Percentiles rank a stretch among this genome's conserved stretches.
Evolutionary conservation across 2,888 invertebrate genomes (phyloP).

Genomic region (Lagria hirta): DNA sequence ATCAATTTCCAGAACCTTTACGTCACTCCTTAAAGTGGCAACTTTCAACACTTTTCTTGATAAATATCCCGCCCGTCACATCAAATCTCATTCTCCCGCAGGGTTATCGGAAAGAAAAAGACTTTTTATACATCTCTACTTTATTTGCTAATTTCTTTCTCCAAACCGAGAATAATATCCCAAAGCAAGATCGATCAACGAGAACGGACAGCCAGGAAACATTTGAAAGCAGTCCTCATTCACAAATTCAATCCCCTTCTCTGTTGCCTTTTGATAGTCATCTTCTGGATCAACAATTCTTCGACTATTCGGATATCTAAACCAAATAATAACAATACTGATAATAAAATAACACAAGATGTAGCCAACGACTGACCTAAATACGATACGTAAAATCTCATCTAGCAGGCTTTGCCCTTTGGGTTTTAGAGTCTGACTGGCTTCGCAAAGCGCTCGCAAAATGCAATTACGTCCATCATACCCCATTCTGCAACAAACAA

Average conservation of each 20-base stretch:
- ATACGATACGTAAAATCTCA: conserved; percentile 69
- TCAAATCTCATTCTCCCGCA: too few relatives aligned
- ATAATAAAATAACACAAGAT: conserved; percentile 8
- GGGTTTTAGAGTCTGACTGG: conserved; percentile 63
- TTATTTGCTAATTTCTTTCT: too few relatives aligned
- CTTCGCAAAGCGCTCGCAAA: conserved; percentile 70
- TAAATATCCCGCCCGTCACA: too few relatives aligned
- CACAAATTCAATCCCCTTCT: conserved; percentile 50
- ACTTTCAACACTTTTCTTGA: too few relatives aligned
- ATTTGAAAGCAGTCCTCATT: conserved; percentile 56
- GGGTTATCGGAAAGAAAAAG: too few relatives aligned
- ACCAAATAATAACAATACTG: conserved; percentile 2
- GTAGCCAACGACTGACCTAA: conserved; percentile 58
- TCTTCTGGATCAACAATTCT: conserved; percentile 37
- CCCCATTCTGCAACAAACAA: conserved; percentile 63
- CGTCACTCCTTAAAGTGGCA: too few relatives aligned
- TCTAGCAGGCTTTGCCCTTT: conserved; percentile 63
- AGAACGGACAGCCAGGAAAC: conserved; percentile 66
- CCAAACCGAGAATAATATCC: conserved; percentile 52
- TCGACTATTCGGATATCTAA: too few relatives aligned
- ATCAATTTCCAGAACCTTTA: too few relatives aligned
- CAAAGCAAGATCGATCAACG: conserved; percentile 70
- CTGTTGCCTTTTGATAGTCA: conserved; percentile 64
- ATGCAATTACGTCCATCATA: conserved; percentile 71
- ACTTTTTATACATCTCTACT: too few relatives aligned